phyloP scores from a whole-genome alignment of 2,888 invertebrate species.

The Mythimna ferrago region DNA sequence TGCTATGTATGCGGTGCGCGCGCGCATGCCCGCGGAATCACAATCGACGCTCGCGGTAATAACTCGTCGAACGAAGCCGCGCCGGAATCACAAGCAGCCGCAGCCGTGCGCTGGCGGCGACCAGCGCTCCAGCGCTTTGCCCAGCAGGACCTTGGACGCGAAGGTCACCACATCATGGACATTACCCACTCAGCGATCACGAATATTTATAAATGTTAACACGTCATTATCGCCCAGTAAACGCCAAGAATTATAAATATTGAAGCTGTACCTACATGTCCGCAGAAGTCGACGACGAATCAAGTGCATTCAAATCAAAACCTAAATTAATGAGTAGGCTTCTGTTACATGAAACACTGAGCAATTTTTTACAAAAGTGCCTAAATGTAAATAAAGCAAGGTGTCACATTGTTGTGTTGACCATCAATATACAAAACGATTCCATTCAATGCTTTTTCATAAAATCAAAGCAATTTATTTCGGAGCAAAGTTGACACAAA shows the following conservation, averaged over 20 bases:
- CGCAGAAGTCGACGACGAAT: neutral
- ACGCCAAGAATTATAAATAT: neutral
- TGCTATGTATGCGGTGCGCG: slow-evolving; percentile 70
- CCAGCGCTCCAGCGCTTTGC: slow-evolving; percentile 26
- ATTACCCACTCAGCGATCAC: slow-evolving; percentile 16
- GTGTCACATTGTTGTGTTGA: neutral
- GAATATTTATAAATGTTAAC: slow-evolving; percentile 6
- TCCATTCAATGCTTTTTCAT: slow-evolving; percentile 3
- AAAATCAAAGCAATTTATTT: slow-evolving; percentile 31
- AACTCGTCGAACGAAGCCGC: slow-evolving; percentile 75
- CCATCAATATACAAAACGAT: slow-evolving; percentile 8
- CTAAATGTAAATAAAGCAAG: slow-evolving; percentile 1
- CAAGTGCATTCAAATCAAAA: neutral
- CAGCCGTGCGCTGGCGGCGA: slow-evolving; percentile 18
- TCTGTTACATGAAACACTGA: neutral
- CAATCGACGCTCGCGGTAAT: slow-evolving; percentile 79
- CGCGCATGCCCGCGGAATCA: slow-evolving; percentile 75
- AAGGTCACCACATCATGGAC: slow-evolving; percentile 38
- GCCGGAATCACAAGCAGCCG: slow-evolving; percentile 74
- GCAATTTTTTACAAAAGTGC: neutral
- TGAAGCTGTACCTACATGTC: neutral
- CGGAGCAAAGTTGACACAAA: slow-evolving; percentile 51
- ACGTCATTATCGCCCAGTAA: slow-evolving; percentile 7
- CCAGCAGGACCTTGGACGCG: slow-evolving; percentile 49
- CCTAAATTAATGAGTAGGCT: neutral